Conservation (phyloP, 2,888 invertebrate species). For the Drosophila lutescens region DNA sequence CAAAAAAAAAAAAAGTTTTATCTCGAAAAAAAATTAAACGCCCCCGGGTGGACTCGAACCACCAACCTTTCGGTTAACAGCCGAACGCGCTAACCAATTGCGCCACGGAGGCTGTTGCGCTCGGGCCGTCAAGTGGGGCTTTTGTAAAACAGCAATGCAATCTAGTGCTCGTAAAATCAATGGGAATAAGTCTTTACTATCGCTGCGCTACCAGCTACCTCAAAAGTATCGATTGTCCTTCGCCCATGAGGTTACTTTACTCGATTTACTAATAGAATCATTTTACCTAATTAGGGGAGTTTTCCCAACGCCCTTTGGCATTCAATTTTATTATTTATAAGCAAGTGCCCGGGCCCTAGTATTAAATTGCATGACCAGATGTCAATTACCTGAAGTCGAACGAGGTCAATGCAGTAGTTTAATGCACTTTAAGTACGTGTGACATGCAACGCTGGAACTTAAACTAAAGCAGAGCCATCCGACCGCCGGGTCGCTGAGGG, state of each 20-base stretch:
- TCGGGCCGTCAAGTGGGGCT: neutral
- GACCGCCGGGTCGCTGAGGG: conserved; percentile 1
- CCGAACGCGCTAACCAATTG: conserved; percentile 99
- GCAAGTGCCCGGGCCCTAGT: neutral
- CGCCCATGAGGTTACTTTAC: neutral
- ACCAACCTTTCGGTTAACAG: conserved; percentile 99
- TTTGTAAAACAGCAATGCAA: neutral
- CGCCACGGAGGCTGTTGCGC: conserved; percentile 88
- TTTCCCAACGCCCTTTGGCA: neutral
- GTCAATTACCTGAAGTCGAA: conserved; percentile 53
- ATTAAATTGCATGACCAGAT: conserved; percentile 26
- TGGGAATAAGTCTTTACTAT: neutral
- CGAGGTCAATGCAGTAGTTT: conserved; percentile 82
- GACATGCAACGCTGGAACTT: conserved; percentile 31
- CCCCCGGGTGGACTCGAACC: conserved; percentile 99
- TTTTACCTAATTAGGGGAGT: conserved; percentile 1
- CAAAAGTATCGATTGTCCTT: neutral
- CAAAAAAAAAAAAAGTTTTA: neutral
- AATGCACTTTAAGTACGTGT: conserved; percentile 61
- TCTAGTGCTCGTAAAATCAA: neutral
- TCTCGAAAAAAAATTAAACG: conserved; percentile 82
- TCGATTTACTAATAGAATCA: neutral
- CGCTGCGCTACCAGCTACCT: neutral
- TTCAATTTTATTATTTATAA: conserved; percentile 2
- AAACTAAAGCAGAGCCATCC: neutral